These are phyloP conservation scores for Brachyalestes nurse DNA, from an alignment of 2,797 vertebrate genomes.

Conservation along the genomic window DNA sequence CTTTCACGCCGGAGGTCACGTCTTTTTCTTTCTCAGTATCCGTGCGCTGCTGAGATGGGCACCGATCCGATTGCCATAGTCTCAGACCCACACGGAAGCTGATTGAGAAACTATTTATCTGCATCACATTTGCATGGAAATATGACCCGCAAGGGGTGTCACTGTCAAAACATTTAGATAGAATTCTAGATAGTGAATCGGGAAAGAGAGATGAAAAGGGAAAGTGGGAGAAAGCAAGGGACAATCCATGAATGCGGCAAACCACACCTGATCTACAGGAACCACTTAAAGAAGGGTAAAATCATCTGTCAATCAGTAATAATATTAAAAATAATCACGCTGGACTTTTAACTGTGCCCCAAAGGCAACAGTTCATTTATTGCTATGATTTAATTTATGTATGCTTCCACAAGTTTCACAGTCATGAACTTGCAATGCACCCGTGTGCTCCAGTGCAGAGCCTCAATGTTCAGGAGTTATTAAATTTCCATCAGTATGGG, in stretches of 20 bases:
- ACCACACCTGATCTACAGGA: not conserved
- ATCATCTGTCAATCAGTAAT: not conserved
- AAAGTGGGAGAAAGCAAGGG: not conserved
- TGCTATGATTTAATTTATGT: not conserved
- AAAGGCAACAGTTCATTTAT: not conserved
- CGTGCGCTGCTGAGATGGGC: conserved; percentile 44
- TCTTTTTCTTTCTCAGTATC: conserved; percentile 32
- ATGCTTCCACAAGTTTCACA: not conserved
- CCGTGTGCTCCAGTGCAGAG: conserved; percentile 34
- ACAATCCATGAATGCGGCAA: not conserved
- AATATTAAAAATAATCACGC: not conserved
- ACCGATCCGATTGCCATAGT: conserved; percentile 25
- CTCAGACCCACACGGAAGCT: conserved; percentile 3
- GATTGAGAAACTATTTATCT: conserved; percentile 1
- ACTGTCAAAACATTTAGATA: not conserved
- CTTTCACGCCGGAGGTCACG: conserved; percentile 38
- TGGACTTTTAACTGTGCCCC: not conserved
- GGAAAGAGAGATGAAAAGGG: not conserved
- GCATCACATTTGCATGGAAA: conserved; percentile 56
- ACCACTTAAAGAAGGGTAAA: not conserved
- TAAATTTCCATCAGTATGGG: conserved; percentile 47
- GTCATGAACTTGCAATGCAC: conserved; percentile 26
- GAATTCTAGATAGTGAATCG: not conserved
- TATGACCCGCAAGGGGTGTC: conserved; percentile 14
- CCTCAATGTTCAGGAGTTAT: conserved; percentile 44